Conservation (phyloP, 2,888 invertebrate genomes). For the Hyppa rectilinea region DNA sequence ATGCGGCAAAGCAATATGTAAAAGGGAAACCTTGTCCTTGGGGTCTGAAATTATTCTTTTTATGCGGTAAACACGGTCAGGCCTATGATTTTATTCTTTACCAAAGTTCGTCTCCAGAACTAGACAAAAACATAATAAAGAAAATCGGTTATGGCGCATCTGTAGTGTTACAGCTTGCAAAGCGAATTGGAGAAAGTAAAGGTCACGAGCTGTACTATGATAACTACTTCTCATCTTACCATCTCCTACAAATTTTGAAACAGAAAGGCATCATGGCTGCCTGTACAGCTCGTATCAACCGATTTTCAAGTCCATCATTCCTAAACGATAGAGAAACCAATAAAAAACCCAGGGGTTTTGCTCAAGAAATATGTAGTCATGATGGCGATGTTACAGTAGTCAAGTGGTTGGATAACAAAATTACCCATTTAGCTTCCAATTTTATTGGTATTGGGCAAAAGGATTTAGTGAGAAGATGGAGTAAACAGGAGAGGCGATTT, state of each 20-base stretch:
- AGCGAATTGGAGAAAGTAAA: slow-evolving; percentile 58
- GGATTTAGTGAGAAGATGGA: slow-evolving; percentile 61
- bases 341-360: slow-evolving; percentile 57
- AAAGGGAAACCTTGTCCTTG: slow-evolving; percentile 63
- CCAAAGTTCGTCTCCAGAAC: slow-evolving; percentile 61
- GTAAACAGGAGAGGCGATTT: slow-evolving; percentile 57
- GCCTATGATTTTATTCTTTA: slow-evolving; percentile 63
- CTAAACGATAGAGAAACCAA: slow-evolving; percentile 59
- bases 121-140: slow-evolving; percentile 54
- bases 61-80: slow-evolving; percentile 64
- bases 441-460: slow-evolving; percentile 65
- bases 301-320: slow-evolving; percentile 59
- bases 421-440: slow-evolving; percentile 61
- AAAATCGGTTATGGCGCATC: slow-evolving; percentile 65
- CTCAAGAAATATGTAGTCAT: slow-evolving; percentile 59
- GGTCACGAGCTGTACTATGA: slow-evolving; percentile 63
- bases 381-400: slow-evolving; percentile 63
- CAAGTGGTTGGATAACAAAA: slow-evolving; percentile 67
- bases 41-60: slow-evolving; percentile 61
- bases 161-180: slow-evolving; percentile 59
- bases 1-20: slow-evolving; percentile 28
- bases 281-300: slow-evolving; percentile 62
- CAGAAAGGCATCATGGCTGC: slow-evolving; percentile 56
- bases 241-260: slow-evolving; percentile 60
- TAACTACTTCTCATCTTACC: slow-evolving; percentile 65